Percentiles rank a stretch among this genome's conserved stretches.
Evolutionary conservation across 2,888 invertebrate genomes (phyloP).

Genomic region (Drosophila meridiana): DNA sequence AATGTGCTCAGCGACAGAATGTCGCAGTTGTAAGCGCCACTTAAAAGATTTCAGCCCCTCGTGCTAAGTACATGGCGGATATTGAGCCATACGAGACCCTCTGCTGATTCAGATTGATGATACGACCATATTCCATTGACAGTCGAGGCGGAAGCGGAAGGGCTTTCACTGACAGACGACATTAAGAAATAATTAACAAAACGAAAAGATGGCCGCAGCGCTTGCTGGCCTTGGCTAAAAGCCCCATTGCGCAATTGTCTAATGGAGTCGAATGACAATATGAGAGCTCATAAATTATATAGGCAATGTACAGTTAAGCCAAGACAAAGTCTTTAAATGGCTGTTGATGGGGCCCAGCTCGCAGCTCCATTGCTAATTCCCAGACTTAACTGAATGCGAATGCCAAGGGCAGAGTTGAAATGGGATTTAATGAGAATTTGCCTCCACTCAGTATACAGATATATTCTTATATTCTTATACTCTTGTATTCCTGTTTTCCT

Average conservation of each 20-base stretch:
- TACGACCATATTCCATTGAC: constrained; percentile 53
- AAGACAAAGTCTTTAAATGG: constrained; percentile 54
- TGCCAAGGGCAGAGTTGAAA: neutral
- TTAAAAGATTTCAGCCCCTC: constrained; percentile 36
- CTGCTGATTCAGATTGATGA: constrained; percentile 70
- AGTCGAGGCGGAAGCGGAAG: constrained; percentile 57
- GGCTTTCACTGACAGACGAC: constrained; percentile 51
- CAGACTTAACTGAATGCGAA: constrained; percentile 8
- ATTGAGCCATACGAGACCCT: constrained; percentile 4
- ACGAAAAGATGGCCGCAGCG: constrained; percentile 36
- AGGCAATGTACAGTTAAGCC: constrained; percentile 46
- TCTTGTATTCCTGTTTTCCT: no score
- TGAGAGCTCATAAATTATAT: constrained; percentile 61
- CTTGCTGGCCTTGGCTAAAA: constrained; percentile 46
- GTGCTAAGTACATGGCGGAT: constrained; percentile 12
- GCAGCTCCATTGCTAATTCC: constrained; percentile 24
- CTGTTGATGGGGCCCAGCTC: constrained; percentile 33
- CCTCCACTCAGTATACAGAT: neutral
- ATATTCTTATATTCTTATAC: neutral
- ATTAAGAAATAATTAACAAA: constrained; percentile 73
- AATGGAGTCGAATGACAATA: constrained; percentile 55
- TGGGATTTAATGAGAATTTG: neutral
- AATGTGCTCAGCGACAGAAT: constrained; percentile 29
- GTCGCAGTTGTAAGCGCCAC: constrained; percentile 45
- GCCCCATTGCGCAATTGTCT: constrained; percentile 69